These are phyloP conservation scores for Gorsachius magnificus DNA, from an alignment of 2,797 vertebrate genomes.

Conservation along the genomic window DNA sequence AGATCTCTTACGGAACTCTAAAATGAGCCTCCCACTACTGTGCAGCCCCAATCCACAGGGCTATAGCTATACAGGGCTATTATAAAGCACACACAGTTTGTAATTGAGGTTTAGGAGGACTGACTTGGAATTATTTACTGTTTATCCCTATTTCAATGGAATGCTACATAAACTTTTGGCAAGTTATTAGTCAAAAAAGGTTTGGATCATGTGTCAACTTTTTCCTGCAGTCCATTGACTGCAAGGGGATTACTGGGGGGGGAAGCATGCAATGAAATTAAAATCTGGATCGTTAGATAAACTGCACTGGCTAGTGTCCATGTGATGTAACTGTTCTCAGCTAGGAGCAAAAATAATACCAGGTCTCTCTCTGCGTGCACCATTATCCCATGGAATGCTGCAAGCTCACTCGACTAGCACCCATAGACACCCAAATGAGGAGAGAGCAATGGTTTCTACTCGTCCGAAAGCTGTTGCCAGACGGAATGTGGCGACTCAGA, in stretches of 20 bases:
- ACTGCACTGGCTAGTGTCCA: not conserved
- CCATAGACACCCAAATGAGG: too few species aligned
- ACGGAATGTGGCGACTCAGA: too few species aligned
- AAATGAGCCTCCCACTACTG: not conserved
- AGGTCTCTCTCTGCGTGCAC: not conserved
- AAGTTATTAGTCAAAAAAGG: not conserved
- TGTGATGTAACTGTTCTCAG: not conserved
- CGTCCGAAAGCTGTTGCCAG: too few species aligned
- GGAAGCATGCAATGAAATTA: not conserved
- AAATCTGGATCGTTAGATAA: not conserved
- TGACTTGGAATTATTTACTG: not conserved
- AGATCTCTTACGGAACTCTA: not conserved
- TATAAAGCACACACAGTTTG: not conserved
- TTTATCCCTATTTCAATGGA: not conserved
- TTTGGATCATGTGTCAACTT: not conserved
- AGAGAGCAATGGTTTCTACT: too few species aligned
- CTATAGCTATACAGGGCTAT: not conserved
- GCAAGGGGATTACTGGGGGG: not conserved
- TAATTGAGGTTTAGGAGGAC: not conserved
- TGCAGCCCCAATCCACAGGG: not conserved
- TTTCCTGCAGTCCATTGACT: not conserved
- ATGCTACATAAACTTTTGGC: not conserved
- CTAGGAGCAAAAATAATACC: not conserved
- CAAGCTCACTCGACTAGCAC: too few species aligned
- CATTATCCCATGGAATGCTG: not conserved